phyloP scores from a whole-genome alignment of 2,113 vertebrate genomes.

The Plotosus lineatus region DNA sequence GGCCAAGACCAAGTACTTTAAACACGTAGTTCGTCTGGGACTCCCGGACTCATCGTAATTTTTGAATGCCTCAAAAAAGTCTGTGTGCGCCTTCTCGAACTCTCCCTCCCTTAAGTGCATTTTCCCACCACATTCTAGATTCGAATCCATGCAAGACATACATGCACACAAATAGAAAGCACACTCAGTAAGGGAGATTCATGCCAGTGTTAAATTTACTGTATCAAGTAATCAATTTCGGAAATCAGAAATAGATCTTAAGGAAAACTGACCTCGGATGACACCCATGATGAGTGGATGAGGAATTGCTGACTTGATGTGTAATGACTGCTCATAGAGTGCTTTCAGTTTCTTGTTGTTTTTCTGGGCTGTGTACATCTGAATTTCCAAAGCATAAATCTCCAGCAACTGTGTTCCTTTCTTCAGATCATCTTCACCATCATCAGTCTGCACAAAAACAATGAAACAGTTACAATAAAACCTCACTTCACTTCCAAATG shows the following conservation, averaged over 20 bases:
- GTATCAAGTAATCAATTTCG: background rate
- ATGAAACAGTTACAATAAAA: background rate
- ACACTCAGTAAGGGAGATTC: background rate
- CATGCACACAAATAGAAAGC: background rate
- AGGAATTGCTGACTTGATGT: constrained; percentile 99
- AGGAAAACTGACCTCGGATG: constrained; percentile 84
- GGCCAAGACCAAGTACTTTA: constrained; percentile 98
- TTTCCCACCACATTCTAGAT: constrained; percentile 96
- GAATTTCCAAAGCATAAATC: constrained; percentile 99
- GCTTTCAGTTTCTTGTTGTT: constrained; percentile 99
- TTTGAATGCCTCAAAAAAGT: constrained; percentile 99
- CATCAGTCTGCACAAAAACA: constrained; percentile 83
- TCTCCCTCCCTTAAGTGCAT: constrained; percentile 99
- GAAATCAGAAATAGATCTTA: background rate
- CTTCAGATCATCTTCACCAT: constrained; percentile 98
- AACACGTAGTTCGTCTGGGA: constrained; percentile 95
- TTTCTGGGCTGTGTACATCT: constrained; percentile 99
- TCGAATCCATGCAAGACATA: background rate
- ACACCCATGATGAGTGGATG: constrained; percentile 99
- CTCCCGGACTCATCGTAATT: constrained; percentile 99
- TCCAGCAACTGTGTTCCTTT: constrained; percentile 98
- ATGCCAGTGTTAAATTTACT: background rate
- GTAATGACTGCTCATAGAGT: constrained; percentile 97
- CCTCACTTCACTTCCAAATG: background rate
- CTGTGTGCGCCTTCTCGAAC: constrained; percentile 99